These are phyloP conservation scores for Fragum sueziense DNA, from an alignment of 2,888 invertebrate genomes.

Conservation along the genomic window DNA sequence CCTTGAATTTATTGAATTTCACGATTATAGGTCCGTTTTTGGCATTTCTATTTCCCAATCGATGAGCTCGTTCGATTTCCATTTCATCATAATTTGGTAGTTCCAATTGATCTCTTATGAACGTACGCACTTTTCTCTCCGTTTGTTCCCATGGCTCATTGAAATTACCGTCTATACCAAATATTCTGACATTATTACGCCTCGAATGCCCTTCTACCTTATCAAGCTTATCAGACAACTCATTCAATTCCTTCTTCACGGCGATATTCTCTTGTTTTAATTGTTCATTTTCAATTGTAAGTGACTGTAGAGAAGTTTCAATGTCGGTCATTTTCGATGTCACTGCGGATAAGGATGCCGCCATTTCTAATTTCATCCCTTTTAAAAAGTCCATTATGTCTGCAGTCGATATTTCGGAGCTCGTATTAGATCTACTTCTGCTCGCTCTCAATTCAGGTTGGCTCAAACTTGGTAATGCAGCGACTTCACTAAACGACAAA, in stretches of 20 bases:
- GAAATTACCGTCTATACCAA: not conserved
- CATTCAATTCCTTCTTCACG: not conserved
- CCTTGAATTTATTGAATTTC: not conserved
- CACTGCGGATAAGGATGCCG: not conserved
- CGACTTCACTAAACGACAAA: too few relatives aligned
- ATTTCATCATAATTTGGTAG: not conserved
- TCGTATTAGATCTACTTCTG: too few relatives aligned
- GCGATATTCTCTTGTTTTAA: not conserved
- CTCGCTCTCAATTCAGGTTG: too few relatives aligned
- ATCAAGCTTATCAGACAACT: not conserved
- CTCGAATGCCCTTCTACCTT: not conserved
- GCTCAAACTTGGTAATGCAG: too few relatives aligned
- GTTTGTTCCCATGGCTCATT: not conserved
- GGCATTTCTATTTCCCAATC: not conserved
- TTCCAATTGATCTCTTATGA: not conserved
- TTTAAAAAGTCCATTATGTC: not conserved
- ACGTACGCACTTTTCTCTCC: not conserved
- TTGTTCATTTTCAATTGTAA: not conserved
- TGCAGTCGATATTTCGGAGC: too few relatives aligned
- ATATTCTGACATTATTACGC: not conserved
- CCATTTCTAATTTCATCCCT: too few relatives aligned
- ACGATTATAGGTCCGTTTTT: not conserved
- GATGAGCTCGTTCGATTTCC: not conserved
- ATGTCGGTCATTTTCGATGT: not conserved
- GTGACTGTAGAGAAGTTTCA: not conserved